Evolutionary conservation across 1,140 invertebrate genomes (phyloP).

Genomic region (Sitodiplosis mosellana): DNA sequence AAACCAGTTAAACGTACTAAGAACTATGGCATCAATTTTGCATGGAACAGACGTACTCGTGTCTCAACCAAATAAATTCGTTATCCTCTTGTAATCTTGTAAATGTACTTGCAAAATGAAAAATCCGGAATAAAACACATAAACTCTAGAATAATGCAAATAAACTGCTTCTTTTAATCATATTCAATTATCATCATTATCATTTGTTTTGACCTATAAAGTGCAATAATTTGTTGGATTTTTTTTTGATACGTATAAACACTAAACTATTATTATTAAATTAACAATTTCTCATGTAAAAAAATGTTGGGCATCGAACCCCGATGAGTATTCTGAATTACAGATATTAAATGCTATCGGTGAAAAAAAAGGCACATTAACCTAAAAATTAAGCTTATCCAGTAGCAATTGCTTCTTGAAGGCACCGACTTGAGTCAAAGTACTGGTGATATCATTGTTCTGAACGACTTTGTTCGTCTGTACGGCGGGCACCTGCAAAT

Average conservation of each 20-base stretch:
- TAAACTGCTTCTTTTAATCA: neutral
- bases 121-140: neutral
- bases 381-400: slow-evolving; percentile 4
- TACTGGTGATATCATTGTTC: slow-evolving; percentile 12
- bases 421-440: slow-evolving; percentile 20
- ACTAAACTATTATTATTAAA: neutral
- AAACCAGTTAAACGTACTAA: slow-evolving; percentile 63
- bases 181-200: neutral
- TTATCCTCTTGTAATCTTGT: neutral
- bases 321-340: neutral
- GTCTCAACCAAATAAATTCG: slow-evolving; percentile 75
- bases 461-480: slow-evolving; percentile 17
- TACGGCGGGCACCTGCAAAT: slow-evolving; percentile 16
- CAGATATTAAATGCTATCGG: neutral
- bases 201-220: neutral
- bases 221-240: neutral
- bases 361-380: neutral
- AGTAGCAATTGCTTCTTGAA: slow-evolving; percentile 20
- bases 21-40: slow-evolving; percentile 83
- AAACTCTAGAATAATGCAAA: neutral
- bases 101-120: neutral
- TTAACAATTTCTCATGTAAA: neutral
- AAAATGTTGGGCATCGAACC: neutral
- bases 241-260: neutral
- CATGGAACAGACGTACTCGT: slow-evolving; percentile 90